Conservation (phyloP, 2,888 invertebrate species). For the Thysanoteuthis rhombus region DNA sequence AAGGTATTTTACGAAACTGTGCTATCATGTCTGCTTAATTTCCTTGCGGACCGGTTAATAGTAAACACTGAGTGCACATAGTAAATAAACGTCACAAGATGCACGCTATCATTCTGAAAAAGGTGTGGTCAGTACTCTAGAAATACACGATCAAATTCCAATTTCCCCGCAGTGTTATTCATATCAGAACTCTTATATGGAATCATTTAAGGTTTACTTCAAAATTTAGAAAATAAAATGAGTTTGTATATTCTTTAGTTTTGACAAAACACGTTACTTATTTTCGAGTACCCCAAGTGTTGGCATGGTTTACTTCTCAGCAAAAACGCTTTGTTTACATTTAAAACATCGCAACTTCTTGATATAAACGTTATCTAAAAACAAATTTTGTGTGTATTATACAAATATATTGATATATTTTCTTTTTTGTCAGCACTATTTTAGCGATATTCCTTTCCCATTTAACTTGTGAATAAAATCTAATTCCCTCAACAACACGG, state of each 20-base stretch:
- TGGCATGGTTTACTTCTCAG: too few relatives aligned
- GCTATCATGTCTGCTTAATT: neutral
- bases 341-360: neutral
- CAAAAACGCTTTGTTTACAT: neutral
- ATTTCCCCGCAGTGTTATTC: neutral
- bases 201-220: neutral
- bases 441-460: neutral
- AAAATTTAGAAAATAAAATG: neutral
- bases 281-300: neutral
- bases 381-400: neutral
- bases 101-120: neutral
- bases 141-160: neutral
- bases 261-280: neutral
- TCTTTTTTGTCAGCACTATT: neutral
- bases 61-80: neutral
- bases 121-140: neutral
- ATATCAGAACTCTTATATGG: neutral
- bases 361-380: neutral
- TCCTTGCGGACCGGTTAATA: neutral
- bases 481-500: neutral
- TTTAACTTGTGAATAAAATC: too few relatives aligned
- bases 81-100: neutral
- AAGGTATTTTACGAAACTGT: slow-evolving; percentile 74
- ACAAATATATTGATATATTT: neutral
- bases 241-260: neutral